Evolutionary conservation across 2,888 invertebrate species (phyloP), one percentile per base, ranked within the genome.

Genomic region (Fragum whitleyi): DNA sequence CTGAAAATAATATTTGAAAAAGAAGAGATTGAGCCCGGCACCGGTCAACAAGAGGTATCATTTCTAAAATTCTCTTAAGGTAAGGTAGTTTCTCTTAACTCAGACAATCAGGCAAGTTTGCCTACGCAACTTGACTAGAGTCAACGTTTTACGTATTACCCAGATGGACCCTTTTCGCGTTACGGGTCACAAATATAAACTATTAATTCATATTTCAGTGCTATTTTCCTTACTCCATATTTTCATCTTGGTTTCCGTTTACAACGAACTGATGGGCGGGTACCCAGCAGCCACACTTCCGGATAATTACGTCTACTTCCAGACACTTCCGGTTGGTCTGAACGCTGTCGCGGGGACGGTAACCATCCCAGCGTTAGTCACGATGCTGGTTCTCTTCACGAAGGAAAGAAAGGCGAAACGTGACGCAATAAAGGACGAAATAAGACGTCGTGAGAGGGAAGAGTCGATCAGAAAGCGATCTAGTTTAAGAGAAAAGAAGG

Each of bases 281-380:
- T 65, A 42, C 19, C 42, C 28, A 21, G 21, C 11, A 9, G 23
- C 23, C 7, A 39, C n/a, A 21, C 65, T 65, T 23, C 65, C 65
- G 65, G 65, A 39, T 9, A 42, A 65, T n/a, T 65, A 65, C 42
- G 65, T 65, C 42, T 42, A 42, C n/a, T 65, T 65, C 26, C 65
- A 65, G 29, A 65, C 65, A 65, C 65, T 65, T 39, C 65, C 65
- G 65, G 65, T 42, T 14, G 65, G 65, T 21, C 65, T 65, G 2
- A 65, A 65, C 65, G 65, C 65, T 6, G n/a, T 65, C 2, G 65
- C 65, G 7, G 65, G 65, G 14, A 65, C 65, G 42, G 26, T 65
- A 42, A 65, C 65, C 42, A 42, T 42, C 42, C 65, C 65, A 1
- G 14, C 65, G 2, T 36, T 65, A 29, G 65, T 65, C 7, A 65